A percentile compares a stretch with the other conserved stretches of the same genome.
phyloP scores from a whole-genome alignment of 2,888 invertebrate species.

The Sceliomorpha sp. region DNA sequence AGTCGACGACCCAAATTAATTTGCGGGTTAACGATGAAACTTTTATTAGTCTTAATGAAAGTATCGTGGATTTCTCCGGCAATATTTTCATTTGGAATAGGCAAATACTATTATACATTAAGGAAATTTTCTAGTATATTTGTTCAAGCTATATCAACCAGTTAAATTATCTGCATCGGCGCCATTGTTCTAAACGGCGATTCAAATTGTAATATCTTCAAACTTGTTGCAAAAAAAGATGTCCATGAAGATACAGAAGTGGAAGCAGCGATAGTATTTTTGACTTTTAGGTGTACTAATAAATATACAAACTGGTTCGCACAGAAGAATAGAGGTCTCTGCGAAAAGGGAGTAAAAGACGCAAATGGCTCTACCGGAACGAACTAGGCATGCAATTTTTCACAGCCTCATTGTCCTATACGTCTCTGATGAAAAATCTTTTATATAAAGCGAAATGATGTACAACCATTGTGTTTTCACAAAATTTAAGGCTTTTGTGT shows the following conservation, averaged over 20 bases:
- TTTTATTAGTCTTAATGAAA: too few species aligned
- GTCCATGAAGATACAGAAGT: slow-evolving; percentile 11
- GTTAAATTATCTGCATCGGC: too few species aligned
- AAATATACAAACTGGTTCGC: slow-evolving; percentile 60
- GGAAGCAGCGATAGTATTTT: slow-evolving; percentile 1
- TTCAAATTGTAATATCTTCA: too few species aligned
- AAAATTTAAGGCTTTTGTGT: slow-evolving; percentile 36
- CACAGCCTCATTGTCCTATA: slow-evolving; percentile 65
- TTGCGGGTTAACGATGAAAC: too few species aligned
- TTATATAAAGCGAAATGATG: slow-evolving; percentile 61
- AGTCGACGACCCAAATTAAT: too few species aligned
- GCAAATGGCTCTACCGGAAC: slow-evolving; percentile 38
- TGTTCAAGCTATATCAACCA: too few species aligned
- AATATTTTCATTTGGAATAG: too few species aligned
- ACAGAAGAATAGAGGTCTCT: slow-evolving; percentile 57
- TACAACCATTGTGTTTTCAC: slow-evolving; percentile 47
- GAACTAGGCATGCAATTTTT: slow-evolving; percentile 64
- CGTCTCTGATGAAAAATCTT: slow-evolving; percentile 61
- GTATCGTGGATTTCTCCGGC: too few species aligned
- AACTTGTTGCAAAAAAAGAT: too few species aligned
- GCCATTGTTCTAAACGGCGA: too few species aligned
- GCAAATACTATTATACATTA: too few species aligned
- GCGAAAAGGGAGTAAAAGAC: slow-evolving; percentile 47
- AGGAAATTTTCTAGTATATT: too few species aligned
- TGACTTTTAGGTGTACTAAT: slow-evolving; percentile 47